Conservation (phyloP, 2,797 vertebrate genomes). For the Chaenodraco wilsoni region DNA sequence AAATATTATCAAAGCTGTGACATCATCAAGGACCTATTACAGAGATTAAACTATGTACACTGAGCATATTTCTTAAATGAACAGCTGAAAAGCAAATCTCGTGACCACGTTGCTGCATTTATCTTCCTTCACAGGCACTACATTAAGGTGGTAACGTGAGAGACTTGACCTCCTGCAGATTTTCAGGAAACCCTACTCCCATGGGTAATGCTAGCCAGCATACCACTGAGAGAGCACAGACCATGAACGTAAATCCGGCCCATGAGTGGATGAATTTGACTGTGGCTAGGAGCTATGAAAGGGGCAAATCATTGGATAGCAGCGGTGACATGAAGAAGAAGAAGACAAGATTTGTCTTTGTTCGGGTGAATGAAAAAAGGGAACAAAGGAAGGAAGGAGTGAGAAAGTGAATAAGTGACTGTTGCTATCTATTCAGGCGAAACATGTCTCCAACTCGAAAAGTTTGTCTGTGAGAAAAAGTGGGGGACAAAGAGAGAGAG, state of each 20-base stretch:
- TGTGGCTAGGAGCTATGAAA: constrained; percentile 16
- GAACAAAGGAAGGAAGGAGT: neutral
- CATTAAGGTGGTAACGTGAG: constrained; percentile 71
- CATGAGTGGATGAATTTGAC: constrained; percentile 32
- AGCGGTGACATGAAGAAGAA: constrained; percentile 3
- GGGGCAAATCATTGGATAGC: neutral
- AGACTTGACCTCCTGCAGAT: constrained; percentile 53
- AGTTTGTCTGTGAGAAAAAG: constrained; percentile 32
- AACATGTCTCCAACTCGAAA: constrained; percentile 29
- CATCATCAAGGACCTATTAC: neutral
- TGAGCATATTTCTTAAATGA: neutral
- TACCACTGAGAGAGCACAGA: constrained; percentile 30
- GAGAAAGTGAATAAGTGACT: constrained; percentile 40
- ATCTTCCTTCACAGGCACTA: neutral
- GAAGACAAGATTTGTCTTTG: constrained; percentile 4
- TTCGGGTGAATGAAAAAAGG: neutral
- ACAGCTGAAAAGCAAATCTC: neutral
- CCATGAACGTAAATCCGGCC: constrained; percentile 47
- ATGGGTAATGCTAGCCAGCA: constrained; percentile 61
- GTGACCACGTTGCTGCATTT: neutral
- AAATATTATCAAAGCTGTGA: neutral
- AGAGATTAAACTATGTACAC: neutral
- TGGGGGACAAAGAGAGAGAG: constrained; percentile 28
- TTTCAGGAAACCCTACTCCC: constrained; percentile 70
- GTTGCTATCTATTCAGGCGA: constrained; percentile 46